Base-by-base conservation (phyloP, 1,140 invertebrate species). In the Acromyrmex charruanus region DNA sequence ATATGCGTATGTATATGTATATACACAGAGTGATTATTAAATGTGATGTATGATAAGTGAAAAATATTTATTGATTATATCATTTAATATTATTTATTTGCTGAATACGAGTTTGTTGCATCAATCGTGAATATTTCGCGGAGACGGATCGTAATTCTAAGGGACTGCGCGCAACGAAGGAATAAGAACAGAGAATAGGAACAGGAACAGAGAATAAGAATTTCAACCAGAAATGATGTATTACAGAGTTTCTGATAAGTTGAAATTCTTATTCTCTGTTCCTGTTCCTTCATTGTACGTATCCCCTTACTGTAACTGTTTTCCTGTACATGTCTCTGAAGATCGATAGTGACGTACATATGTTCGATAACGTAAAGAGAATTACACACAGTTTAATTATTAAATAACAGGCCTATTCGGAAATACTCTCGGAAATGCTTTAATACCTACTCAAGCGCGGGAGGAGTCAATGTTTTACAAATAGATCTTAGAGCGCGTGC, bases 401-500 rank as follows among this genome's bases (percentile, higher is more conserved):
- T 74, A 75, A 75, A 31, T 74, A 74, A 84, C 25, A 2, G 55
- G 28, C 25, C 14, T 51, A 49, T 51, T 77, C 35, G 53, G 39
- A 89, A 93, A 94, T 93, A 93, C 39, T 93, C 92, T 94, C 93
- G 93, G 91, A 93, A 93, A 94, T 91, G 92, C 92, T 91, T 55
- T 92, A 88, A 89, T 85, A 90, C 35, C 35, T 39, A 9, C 88
- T 77, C 88, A 75, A 31, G 92, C 91, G 94, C 93, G 95, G 93
- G 94, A 95, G 94, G 93, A 94, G 93, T 94, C 93, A 92, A 95
- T 95, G 94, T 95, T 95, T 95, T 95, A 95, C 94, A 95, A 95
- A 95, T 95, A 95, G 95, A 95, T 95, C 93, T 93, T 94, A 94
- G 93, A 91, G 88, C 92, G 91, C 86, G 91, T 88, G 91, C 92